A percentile compares a stretch with the other conserved stretches of the same genome.
Evolutionary conservation across 2,113 vertebrate genomes (phyloP).

Genomic region (Psilopogon haemacephalus): DNA sequence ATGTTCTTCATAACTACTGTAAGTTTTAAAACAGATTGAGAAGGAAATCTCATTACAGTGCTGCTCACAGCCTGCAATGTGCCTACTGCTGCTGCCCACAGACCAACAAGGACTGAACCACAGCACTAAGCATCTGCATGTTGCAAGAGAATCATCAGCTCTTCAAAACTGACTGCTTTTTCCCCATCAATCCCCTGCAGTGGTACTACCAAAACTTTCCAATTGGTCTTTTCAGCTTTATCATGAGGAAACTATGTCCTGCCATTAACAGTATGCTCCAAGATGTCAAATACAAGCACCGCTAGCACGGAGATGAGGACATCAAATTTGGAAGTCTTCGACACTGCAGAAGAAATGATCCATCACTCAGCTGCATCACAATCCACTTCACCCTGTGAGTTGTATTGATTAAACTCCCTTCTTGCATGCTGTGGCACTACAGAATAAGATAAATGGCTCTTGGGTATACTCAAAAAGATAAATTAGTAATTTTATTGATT

Average conservation of each 20-base stretch:
- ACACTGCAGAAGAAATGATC: background rate
- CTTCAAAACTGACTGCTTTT: background rate
- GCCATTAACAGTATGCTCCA: background rate
- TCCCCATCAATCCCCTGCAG: background rate
- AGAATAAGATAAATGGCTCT: background rate
- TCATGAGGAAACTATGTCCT: background rate
- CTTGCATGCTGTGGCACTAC: background rate
- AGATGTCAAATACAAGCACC: background rate
- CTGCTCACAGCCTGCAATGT: background rate
- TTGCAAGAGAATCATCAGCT: background rate
- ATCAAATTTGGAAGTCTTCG: background rate
- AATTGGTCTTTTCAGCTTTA: accelerated
- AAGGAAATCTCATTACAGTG: background rate
- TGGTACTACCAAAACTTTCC: background rate
- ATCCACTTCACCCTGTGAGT: background rate
- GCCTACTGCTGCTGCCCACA: background rate
- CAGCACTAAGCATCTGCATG: background rate
- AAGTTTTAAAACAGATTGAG: background rate
- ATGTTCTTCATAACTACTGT: background rate
- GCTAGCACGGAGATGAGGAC: background rate
- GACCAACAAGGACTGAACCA: background rate
- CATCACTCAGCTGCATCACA: background rate
- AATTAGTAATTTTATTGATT: background rate
- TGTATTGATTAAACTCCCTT: background rate
- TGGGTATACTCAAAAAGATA: background rate